Conservation (phyloP, 1,140 invertebrate genomes). For the Plodia interpunctella region DNA sequence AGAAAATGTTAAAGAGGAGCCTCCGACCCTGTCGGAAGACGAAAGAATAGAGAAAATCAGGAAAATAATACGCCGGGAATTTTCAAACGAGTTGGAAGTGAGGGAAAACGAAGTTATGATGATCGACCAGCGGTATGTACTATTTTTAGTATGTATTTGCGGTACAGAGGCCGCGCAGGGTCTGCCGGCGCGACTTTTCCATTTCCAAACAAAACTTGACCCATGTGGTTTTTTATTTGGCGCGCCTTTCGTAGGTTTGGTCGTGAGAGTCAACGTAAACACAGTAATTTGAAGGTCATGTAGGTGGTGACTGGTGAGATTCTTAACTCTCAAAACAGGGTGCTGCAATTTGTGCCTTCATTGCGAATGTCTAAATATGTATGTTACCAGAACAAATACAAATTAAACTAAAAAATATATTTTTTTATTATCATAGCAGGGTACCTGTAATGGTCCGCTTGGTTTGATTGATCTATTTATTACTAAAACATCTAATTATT, state of each 20-base stretch:
- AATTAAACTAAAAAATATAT: too few relatives aligned
- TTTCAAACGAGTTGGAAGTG: constrained; percentile 55
- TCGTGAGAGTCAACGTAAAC: not conserved
- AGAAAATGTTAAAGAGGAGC: constrained; percentile 39
- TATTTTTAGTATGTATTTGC: constrained; percentile 5
- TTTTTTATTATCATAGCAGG: too few relatives aligned
- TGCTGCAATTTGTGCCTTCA: too few relatives aligned
- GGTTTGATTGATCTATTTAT: too few relatives aligned
- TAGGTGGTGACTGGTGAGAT: too few relatives aligned
- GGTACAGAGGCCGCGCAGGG: not conserved
- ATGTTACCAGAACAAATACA: too few relatives aligned
- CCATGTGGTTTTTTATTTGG: constrained; percentile 26
- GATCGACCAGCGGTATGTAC: constrained; percentile 62
- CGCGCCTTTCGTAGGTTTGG: not conserved
- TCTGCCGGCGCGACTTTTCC: not conserved
- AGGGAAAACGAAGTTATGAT: constrained; percentile 61
- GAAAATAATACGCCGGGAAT: constrained; percentile 59
- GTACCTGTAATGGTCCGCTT: too few relatives aligned
- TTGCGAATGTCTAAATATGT: too few relatives aligned
- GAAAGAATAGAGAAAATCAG: constrained; percentile 61
- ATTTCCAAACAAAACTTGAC: constrained; percentile 1
- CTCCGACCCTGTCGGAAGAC: constrained; percentile 36
- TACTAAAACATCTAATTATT: too few relatives aligned
- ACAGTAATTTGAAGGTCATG: not conserved
- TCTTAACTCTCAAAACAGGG: too few relatives aligned